Percentiles rank a stretch among this genome's conserved stretches.
These are phyloP conservation scores for Biston stratarius DNA, from an alignment of 2,888 invertebrate species.

Conservation along the genomic window DNA sequence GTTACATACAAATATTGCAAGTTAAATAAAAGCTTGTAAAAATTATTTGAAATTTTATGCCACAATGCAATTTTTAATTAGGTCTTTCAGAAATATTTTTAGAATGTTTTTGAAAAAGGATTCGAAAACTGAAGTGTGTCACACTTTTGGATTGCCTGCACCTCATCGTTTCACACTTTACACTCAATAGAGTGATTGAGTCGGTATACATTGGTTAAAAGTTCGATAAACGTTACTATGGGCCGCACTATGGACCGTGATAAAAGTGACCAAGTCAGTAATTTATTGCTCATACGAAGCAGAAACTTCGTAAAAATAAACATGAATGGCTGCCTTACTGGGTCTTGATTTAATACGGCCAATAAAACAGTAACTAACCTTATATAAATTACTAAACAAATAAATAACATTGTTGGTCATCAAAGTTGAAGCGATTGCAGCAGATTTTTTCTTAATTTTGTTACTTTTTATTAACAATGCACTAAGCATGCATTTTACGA, in stretches of 20 bases:
- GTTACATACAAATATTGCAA: too few relatives aligned
- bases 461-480: background rate
- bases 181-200: constrained; percentile 44
- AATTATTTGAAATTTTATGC: too few relatives aligned
- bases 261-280: constrained; percentile 85
- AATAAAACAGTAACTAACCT: constrained; percentile 87
- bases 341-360: constrained; percentile 84
- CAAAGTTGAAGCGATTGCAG: constrained; percentile 75
- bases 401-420: constrained; percentile 83
- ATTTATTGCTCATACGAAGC: constrained; percentile 84
- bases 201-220: constrained; percentile 24
- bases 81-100: too few relatives aligned
- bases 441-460: constrained; percentile 45
- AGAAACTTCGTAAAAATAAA: constrained; percentile 86
- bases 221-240: constrained; percentile 76
- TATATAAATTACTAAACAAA: constrained; percentile 86
- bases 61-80: too few relatives aligned
- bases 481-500: too few relatives aligned
- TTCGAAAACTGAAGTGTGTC: too few relatives aligned
- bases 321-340: constrained; percentile 87
- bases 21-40: too few relatives aligned
- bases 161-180: too few relatives aligned
- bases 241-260: constrained; percentile 77
- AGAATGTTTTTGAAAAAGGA: too few relatives aligned
- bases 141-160: too few relatives aligned